Base-by-base conservation (phyloP, 2,797 vertebrate species). In the Helicolenus hilgendorfi region DNA sequence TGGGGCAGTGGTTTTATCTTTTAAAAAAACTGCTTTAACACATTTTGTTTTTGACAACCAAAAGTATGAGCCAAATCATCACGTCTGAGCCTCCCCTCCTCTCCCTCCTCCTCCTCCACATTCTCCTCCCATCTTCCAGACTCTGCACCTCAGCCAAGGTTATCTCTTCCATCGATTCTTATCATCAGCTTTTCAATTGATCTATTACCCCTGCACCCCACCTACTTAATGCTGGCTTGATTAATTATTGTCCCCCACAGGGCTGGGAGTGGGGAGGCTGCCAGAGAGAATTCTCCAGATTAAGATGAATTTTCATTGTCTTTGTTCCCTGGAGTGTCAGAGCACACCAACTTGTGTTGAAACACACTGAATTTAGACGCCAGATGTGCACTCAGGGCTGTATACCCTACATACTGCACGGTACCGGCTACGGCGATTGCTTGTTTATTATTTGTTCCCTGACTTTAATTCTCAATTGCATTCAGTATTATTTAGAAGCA, bases 131-230 rank as follows among this genome's bases (percentile, higher is more conserved):
- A 74, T 93, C 92, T 91, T 89, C 89, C 89, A 92, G 90, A 92
- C 84, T 92, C 81, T 86, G 79, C 89, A 85, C 88, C 83, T 83
- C 81, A 81, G 89, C 92, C 96, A 97, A 98, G 97, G 97, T 98
- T 96, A 97, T 97, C 96, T 95, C 90, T 92, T 87, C 84, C 93
- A 97, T 97, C 91, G 91, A 96, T 96, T 96, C 94, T 96, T 96
- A 97, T 97, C 96, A 97, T 97, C 95, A 94, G 92, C 92, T 95
- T 96, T 95, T 97, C 97, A 97, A 97, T 96, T 97, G 96, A 97
- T 97, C 96, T 96, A 96, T 97, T 97, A 97, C 96, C 93, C 80
- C 94, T 85, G 94, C 89, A 93, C 94, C 94, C 93, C 88, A 83
- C 95, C 95, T 96, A 91, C 93, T 95, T 96, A 97, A 97, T 94